phyloP scores from a whole-genome alignment of 2,113 vertebrate genomes.

The Seriola dumerili region DNA sequence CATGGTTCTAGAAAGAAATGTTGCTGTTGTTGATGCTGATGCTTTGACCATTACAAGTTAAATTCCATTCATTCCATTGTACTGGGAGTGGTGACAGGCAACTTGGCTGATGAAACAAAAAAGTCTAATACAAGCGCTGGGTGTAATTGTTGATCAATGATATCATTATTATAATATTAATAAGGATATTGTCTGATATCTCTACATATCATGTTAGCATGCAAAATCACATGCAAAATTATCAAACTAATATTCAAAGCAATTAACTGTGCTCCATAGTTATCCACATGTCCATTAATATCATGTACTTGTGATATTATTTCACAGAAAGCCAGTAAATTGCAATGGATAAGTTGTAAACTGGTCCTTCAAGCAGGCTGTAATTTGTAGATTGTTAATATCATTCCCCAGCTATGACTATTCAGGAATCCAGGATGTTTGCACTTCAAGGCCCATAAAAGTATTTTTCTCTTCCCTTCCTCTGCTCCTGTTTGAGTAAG shows the following conservation, averaged over 20 bases:
- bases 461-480: slow-evolving; percentile 36
- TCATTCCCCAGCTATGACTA: slow-evolving; percentile 42
- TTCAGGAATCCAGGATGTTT: slow-evolving; percentile 62
- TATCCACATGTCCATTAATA: not conserved
- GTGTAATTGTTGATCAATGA: not conserved
- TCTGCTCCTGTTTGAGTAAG: slow-evolving; percentile 17
- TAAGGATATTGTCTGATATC: not conserved
- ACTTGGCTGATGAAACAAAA: no score
- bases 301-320: not conserved
- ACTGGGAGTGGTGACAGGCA: no score
- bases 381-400: slow-evolving; percentile 25
- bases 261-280: not conserved
- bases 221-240: not conserved
- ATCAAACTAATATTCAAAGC: not conserved
- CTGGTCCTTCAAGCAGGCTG: slow-evolving; percentile 22
- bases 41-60: not conserved
- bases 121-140: not conserved
- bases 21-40: no score
- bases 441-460: slow-evolving; percentile 48
- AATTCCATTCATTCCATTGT: no score
- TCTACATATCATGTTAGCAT: not conserved
- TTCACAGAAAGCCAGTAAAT: not conserved
- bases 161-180: not conserved
- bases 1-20: no score
- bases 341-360: not conserved